Evolutionary conservation across 2,888 invertebrate species (phyloP).

Genomic region (Aspidapion aeneum): DNA sequence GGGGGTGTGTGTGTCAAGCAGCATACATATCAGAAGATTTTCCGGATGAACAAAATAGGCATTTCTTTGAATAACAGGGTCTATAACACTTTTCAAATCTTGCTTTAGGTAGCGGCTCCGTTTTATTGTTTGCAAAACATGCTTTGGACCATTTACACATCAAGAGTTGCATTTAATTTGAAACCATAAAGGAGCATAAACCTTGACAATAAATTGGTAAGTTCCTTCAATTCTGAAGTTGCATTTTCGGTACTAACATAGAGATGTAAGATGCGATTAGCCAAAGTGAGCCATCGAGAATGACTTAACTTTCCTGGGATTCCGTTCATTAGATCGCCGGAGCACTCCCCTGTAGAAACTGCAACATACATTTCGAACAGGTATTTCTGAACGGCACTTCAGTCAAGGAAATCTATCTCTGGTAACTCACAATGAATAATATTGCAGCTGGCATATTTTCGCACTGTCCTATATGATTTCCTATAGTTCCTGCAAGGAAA

Average conservation of each 20-base stretch:
- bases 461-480: conserved; percentile 7
- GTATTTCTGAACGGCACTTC: conserved; percentile 12
- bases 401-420: conserved; percentile 5
- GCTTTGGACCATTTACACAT: neutral
- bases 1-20: no score
- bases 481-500: conserved; percentile 7
- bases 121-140: neutral
- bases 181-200: conserved; percentile 8
- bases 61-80: no score
- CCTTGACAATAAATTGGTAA: conserved; percentile 3
- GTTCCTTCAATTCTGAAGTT: neutral
- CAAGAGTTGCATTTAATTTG: neutral
- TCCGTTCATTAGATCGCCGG: conserved; percentile 5
- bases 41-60: neutral
- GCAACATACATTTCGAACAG: conserved; percentile 4
- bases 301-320: conserved; percentile 10
- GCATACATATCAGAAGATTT: neutral
- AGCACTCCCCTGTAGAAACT: conserved; percentile 3
- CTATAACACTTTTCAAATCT: neutral
- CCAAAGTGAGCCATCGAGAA: conserved; percentile 11
- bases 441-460: conserved; percentile 5
- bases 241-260: conserved; percentile 2
- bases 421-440: conserved; percentile 6
- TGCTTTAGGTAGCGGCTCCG: neutral
- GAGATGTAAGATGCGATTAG: conserved; percentile 7